Evolutionary conservation across 2,888 invertebrate genomes (phyloP), one percentile per base, ranked within the genome.

Genomic region (Tipula vernalis): DNA sequence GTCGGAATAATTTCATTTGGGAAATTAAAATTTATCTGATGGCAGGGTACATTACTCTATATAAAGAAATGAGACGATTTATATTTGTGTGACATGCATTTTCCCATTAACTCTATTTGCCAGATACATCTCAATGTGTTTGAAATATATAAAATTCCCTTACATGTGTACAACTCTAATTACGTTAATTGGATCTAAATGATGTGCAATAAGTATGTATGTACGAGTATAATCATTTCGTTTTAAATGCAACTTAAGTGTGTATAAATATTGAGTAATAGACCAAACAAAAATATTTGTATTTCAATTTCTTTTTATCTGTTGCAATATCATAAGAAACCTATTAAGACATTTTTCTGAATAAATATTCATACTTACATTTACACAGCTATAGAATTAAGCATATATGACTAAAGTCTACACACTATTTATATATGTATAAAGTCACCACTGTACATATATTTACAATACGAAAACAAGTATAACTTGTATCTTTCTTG

Each of bases 1-100:
- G 71, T 71, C 71, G 71, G 71, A 71, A 71, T 71, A 71, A 71
- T 71, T 71, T 71, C 71, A 71, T 71, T 71, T 71, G 71, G 71
- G 71, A 71, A 71, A 71, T 71, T 71, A 71, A 71, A 18, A 28
- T 71, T 71, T 71, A 71, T 71, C 71, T 71, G 71, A 71, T 71
- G 71, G 71, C 28, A 2, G 28, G 28, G 28, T 71, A 28, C 71
- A 71, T 28, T n/a, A 15, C 44, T 44, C 44, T 44, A 44, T 44
- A 15, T 15, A 57, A 15, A 57, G 15, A 12, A 15, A 15, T 15
- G 15, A 4, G 51, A 15, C 51, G 6, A 57, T 57, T 15, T 51
- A 51, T 15, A 42, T 15, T 15, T 51, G n/a, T 18, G 51, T 15
- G 71, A 8, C 71, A 71, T 28, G 71, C 71, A 71, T 18, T 28